A percentile compares a stretch with the other conserved stretches of the same genome.
phyloP scores from a whole-genome alignment of 2,888 invertebrate species.

The Carpatolechia fugitivella region DNA sequence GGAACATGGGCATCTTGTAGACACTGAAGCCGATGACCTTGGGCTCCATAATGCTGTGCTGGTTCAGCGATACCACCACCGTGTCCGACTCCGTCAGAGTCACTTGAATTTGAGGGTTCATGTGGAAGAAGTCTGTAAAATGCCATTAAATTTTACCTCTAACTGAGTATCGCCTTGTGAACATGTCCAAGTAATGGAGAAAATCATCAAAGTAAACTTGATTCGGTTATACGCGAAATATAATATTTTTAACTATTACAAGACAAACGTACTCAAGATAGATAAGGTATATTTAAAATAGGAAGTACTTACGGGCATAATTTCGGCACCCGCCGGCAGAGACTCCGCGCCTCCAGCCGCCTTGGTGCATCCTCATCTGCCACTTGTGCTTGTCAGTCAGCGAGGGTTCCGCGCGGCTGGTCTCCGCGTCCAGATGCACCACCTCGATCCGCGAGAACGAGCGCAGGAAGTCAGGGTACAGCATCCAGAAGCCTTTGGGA shows the following conservation, averaged over 20 bases:
- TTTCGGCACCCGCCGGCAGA: slow-evolving; percentile 95
- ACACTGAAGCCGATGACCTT: slow-evolving; percentile 96
- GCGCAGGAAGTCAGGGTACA: slow-evolving; percentile 89
- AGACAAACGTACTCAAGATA: not conserved
- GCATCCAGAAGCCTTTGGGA: slow-evolving; percentile 90
- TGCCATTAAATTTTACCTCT: too few relatives aligned
- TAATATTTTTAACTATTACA: too few relatives aligned
- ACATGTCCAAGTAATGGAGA: too few relatives aligned
- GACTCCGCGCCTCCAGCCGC: slow-evolving; percentile 91
- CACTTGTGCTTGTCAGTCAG: slow-evolving; percentile 87
- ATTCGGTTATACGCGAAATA: too few relatives aligned
- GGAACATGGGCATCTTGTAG: slow-evolving; percentile 85
- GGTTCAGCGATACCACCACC: slow-evolving; percentile 90
- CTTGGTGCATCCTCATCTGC: slow-evolving; percentile 93
- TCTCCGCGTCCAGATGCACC: slow-evolving; percentile 92
- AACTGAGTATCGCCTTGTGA: too few relatives aligned
- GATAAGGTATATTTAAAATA: not conserved
- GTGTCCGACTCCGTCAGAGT: slow-evolving; percentile 82
- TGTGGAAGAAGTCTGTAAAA: slow-evolving; percentile 89
- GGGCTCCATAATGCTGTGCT: slow-evolving; percentile 94
- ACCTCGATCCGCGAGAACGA: slow-evolving; percentile 91
- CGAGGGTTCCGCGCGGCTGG: slow-evolving; percentile 90
- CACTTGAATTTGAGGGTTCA: slow-evolving; percentile 93
- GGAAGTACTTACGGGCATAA: slow-evolving; percentile 82
- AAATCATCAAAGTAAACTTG: too few relatives aligned